phyloP scores from a whole-genome alignment of 1,140 invertebrate genomes.

The Pristionchus pacificus region DNA sequence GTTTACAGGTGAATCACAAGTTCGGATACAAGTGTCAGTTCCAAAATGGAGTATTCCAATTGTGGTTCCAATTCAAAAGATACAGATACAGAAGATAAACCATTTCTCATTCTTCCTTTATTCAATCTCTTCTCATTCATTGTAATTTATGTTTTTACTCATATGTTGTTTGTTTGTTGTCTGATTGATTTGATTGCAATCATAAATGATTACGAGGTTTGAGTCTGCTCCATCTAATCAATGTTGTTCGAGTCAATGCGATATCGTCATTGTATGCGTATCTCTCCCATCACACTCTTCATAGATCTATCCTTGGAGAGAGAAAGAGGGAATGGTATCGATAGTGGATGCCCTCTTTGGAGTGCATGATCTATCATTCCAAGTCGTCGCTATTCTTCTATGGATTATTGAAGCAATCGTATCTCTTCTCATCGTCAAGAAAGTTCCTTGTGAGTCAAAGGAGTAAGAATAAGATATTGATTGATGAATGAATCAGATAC shows the following conservation, averaged over 20 bases:
- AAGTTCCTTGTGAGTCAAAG: conserved; percentile 43
- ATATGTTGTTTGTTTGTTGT: not conserved
- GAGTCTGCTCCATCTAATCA: no score
- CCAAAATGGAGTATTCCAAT: conserved; percentile 97
- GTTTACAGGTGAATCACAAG: conserved; percentile 84
- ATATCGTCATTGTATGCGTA: no score
- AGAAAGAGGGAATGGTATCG: no score
- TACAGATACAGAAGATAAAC: conserved; percentile 86
- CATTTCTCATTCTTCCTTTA: not conserved
- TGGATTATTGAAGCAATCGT: conserved; percentile 32
- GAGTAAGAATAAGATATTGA: not conserved
- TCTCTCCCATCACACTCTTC: no score
- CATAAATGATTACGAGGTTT: no score
- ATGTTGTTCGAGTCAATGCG: no score
- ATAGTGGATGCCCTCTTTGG: no score
- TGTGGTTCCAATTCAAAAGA: conserved; percentile 98
- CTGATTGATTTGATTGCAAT: no score
- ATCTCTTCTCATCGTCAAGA: conserved; percentile 35
- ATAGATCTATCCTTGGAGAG: no score
- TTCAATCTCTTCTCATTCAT: conserved; percentile 16
- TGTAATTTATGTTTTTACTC: not conserved
- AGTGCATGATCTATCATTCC: not conserved
- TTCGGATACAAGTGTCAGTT: conserved; percentile 95
- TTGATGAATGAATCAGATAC: conserved; percentile 42
- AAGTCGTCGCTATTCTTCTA: not conserved